A percentile compares a stretch with the other conserved stretches of the same genome.
phyloP scores from a whole-genome alignment of 2,888 invertebrate species.

The Dynastes grantii region DNA sequence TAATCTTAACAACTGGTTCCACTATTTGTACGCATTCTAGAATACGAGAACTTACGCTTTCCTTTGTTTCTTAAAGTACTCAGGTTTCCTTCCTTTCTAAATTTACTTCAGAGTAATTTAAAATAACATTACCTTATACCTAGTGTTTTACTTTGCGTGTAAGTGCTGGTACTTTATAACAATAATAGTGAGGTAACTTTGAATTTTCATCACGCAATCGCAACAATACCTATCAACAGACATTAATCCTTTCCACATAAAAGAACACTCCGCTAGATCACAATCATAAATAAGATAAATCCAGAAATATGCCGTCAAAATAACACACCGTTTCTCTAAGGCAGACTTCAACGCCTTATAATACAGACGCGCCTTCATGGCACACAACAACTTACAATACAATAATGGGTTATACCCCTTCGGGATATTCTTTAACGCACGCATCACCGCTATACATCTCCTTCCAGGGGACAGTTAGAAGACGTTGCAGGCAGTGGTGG shows the following conservation, averaged over 20 bases:
- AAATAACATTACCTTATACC: no score
- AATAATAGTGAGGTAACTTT: neutral
- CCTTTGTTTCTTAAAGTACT: no score
- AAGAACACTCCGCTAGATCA: conserved; percentile 11
- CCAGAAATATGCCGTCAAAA: conserved; percentile 21
- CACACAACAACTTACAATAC: conserved; percentile 35
- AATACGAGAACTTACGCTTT: no score
- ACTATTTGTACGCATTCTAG: no score
- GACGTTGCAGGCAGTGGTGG: conserved; percentile 2
- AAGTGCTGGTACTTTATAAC: conserved; percentile 6
- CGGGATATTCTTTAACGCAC: conserved; percentile 29
- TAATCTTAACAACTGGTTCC: no score
- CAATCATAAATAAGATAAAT: conserved; percentile 34
- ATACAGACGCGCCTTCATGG: conserved; percentile 19
- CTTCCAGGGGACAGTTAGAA: conserved; percentile 4
- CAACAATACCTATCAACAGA: neutral
- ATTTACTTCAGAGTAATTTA: no score
- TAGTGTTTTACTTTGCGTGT: neutral
- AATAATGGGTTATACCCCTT: conserved; percentile 36
- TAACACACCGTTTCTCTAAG: conserved; percentile 25
- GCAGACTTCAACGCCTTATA: conserved; percentile 27
- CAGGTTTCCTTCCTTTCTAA: no score
- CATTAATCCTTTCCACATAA: neutral
- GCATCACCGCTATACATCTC: conserved; percentile 44
- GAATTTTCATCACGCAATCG: neutral